Conservation (phyloP, 92 coral and sea anemone genomes). For the Nematostella vectensis region DNA sequence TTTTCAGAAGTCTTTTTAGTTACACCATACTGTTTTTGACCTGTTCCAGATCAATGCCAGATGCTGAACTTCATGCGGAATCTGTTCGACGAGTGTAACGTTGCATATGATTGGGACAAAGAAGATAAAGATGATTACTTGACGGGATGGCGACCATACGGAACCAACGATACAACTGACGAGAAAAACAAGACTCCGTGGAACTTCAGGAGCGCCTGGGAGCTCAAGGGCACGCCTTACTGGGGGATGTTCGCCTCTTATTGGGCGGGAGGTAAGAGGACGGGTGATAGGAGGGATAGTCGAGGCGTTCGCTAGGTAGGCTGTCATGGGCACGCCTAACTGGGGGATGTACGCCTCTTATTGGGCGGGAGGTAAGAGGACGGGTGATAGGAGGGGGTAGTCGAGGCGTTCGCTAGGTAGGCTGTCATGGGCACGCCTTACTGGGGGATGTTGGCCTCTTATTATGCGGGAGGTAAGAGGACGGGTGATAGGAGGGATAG, state of each 20-base stretch:
- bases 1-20: no score
- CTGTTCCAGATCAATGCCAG: conserved; percentile 52
- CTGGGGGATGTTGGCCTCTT: no score
- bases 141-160: conserved; percentile 42
- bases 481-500: no score
- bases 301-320: conserved; percentile 19
- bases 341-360: conserved; percentile 91
- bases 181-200: conserved; percentile 60
- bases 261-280: conserved; percentile 91
- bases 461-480: no score
- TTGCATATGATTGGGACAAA: conserved; percentile 62
- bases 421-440: no score
- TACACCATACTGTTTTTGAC: no score
- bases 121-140: conserved; percentile 57
- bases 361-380: conserved; percentile 98
- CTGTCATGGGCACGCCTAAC: conserved; percentile 86
- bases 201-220: conserved; percentile 81
- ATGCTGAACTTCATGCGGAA: conserved; percentile 33
- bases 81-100: conserved; percentile 63
- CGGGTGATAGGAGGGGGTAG: no score
- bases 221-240: conserved; percentile 89
- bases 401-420: no score
- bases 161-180: conserved; percentile 37
- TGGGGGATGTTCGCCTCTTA: conserved; percentile 92
- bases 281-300: no score